Conservation (phyloP, 2,113 vertebrate species). For the Reinhardtius hippoglossoides region DNA sequence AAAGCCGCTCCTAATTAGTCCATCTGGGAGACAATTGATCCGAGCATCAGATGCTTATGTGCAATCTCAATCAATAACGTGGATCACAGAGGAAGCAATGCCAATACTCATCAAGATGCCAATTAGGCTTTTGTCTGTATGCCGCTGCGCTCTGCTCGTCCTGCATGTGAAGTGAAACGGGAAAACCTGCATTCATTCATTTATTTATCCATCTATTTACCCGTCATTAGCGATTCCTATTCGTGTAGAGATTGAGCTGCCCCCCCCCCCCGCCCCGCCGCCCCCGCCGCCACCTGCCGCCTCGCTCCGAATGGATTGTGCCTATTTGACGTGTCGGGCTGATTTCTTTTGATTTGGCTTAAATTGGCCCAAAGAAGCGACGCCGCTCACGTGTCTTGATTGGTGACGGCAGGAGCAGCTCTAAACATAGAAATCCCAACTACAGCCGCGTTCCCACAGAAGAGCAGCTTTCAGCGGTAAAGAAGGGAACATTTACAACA, state of each 20-base stretch:
- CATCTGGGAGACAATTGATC: slow-evolving; percentile 56
- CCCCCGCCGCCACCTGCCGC: no score
- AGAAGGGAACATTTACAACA: slow-evolving; percentile 23
- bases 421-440: slow-evolving; percentile 43
- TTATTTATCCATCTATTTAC: neutral
- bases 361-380: slow-evolving; percentile 23
- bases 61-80: slow-evolving; percentile 49
- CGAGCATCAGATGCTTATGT: slow-evolving; percentile 18
- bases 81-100: slow-evolving; percentile 50
- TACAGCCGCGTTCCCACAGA: slow-evolving; percentile 37
- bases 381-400: neutral
- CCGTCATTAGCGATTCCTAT: slow-evolving; percentile 7
- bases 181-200: slow-evolving; percentile 4
- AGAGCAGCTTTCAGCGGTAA: slow-evolving; percentile 9
- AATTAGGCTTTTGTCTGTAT: slow-evolving; percentile 34
- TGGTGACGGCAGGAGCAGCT: slow-evolving; percentile 6
- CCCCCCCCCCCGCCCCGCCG: no score
- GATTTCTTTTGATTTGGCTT: slow-evolving; percentile 41
- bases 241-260: neutral
- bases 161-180: slow-evolving; percentile 2
- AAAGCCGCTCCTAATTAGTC: slow-evolving; percentile 56
- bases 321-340: neutral
- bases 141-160: neutral
- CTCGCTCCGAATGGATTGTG: slow-evolving; percentile 1
- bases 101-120: slow-evolving; percentile 47